These are phyloP conservation scores for Aphelenchoides fujianensis DNA, from an alignment of 1,140 invertebrate genomes.

Conservation along the genomic window DNA sequence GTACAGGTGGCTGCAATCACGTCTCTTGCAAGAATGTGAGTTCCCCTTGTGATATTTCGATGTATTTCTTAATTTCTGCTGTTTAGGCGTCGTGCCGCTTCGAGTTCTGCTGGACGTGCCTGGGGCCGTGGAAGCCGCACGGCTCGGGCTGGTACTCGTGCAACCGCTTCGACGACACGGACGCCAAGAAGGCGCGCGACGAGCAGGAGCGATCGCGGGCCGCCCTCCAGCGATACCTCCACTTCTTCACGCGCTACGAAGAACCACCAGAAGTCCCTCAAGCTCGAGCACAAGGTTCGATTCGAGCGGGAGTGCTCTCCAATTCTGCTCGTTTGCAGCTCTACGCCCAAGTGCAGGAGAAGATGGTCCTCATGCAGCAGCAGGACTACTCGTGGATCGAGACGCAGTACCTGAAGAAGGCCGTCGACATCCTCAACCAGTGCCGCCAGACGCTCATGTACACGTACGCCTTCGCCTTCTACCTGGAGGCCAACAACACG, in stretches of 20 bases:
- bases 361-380: slow-evolving; percentile 69
- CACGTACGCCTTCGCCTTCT: slow-evolving; percentile 96
- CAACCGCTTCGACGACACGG: slow-evolving; percentile 94
- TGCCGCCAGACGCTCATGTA: slow-evolving; percentile 97
- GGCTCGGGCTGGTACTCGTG: slow-evolving; percentile 82
- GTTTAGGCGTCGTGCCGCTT: slow-evolving; percentile 92
- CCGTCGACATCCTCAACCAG: slow-evolving; percentile 90
- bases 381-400: slow-evolving; percentile 99
- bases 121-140: slow-evolving; percentile 97
- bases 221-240: slow-evolving; percentile 86
- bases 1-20: slow-evolving; percentile 97
- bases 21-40: slow-evolving; percentile 99
- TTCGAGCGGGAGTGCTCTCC: slow-evolving; percentile 23
- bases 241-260: slow-evolving; percentile 98
- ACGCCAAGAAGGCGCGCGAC: slow-evolving; percentile 89
- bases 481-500: slow-evolving; percentile 94
- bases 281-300: slow-evolving; percentile 84
- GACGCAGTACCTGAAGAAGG: slow-evolving; percentile 93
- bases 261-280: slow-evolving; percentile 98
- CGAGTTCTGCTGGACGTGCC: slow-evolving; percentile 98
- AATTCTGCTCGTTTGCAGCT: slow-evolving; percentile 63
- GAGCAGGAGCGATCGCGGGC: slow-evolving; percentile 85
- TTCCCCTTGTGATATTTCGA: too few species aligned
- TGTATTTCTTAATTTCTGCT: too few species aligned
- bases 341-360: slow-evolving; percentile 68